Evolutionary conservation across 2,797 vertebrate genomes (phyloP).

Genomic region (Pangasius larnaudii): DNA sequence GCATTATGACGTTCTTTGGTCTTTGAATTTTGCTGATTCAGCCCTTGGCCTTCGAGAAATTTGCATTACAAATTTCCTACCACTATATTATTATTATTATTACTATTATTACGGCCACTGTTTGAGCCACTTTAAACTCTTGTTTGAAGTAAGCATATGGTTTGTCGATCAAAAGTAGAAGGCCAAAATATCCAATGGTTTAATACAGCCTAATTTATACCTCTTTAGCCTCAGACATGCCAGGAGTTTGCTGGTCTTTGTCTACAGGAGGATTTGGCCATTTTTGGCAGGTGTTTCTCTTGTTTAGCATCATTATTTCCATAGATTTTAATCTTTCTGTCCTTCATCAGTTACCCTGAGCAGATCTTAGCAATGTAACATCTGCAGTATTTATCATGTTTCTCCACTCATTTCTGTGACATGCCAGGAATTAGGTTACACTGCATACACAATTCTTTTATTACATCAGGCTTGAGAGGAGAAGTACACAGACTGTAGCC

Average conservation of each 20-base stretch:
- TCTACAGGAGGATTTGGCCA: constrained; percentile 31
- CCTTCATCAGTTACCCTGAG: constrained; percentile 21
- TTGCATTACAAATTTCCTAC: constrained; percentile 54
- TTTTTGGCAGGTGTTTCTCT: constrained; percentile 44
- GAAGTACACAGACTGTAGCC: constrained; percentile 3
- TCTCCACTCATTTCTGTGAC: constrained; percentile 16
- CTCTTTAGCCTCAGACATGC: constrained; percentile 57
- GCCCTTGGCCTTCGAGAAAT: constrained; percentile 51
- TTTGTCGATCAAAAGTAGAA: constrained; percentile 72
- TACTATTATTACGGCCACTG: constrained; percentile 67
- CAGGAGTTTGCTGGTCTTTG: constrained; percentile 56
- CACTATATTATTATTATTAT: constrained; percentile 68
- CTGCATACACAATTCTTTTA: constrained; percentile 36
- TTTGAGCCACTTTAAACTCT: constrained; percentile 73
- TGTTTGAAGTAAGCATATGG: constrained; percentile 72
- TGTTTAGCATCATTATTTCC: constrained; percentile 51
- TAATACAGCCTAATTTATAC: constrained; percentile 71
- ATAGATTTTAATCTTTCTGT: constrained; percentile 28
- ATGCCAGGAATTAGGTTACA: constrained; percentile 15
- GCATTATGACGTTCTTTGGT: not conserved
- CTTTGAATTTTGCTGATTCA: constrained; percentile 52
- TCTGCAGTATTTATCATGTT: constrained; percentile 28
- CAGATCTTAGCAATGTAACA: constrained; percentile 23
- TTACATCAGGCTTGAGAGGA: constrained; percentile 7
- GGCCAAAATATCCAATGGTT: constrained; percentile 67